Base-by-base conservation (phyloP, 2,113 vertebrate genomes). In the Perca flavescens region DNA sequence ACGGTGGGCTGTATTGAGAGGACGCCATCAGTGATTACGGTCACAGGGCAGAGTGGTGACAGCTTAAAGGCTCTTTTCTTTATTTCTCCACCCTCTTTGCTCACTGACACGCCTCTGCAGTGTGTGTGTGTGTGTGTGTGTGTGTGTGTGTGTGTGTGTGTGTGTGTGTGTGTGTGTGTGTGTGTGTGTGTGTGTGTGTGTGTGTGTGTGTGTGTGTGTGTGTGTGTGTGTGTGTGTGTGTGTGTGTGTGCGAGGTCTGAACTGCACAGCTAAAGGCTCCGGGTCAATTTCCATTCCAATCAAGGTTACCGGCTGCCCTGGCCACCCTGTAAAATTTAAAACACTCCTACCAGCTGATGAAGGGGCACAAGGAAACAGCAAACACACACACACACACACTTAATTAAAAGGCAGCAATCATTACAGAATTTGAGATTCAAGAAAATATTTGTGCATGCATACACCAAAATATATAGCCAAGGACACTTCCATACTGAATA, bases 231-330 rank as follows among this genome's bases (percentile, higher is more conserved):
- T 82, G 60, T 74, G 80, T 76, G 54, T 82, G 11, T 79, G 21
- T 69, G 70, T 84, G 71, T 76, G 54, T 82, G 60, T 74, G 80
- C 79, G 86, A 90, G 69, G 43, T 87, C 85, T 76, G 79, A 74
- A 65, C 85, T 75, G 77, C 85, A 84, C 86, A 76, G 81, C 85
- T 75, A 77, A 87, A 85, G 62, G 90, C 92, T 88, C 53, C 53
- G 13, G 88, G 92, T 93, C 88, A 91, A 93, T 94, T 89, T 93
- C 88, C 89, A 93, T 93, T 93, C 92, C 83, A 89, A 90, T 93
- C 90, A 94, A 82, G 79, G 74, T 52, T 84, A 82, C 83, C 61
- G 73, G 86, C 86, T 91, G 86, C 87, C 85, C 86, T 65, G 80
- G 79, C 85, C 87, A 91, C 90, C 86, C 74, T 86, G 81, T 85